A percentile compares a stretch with the other conserved stretches of the same genome.
phyloP scores from a whole-genome alignment of 2,888 invertebrate genomes.

The Charanyca ferruginea region DNA sequence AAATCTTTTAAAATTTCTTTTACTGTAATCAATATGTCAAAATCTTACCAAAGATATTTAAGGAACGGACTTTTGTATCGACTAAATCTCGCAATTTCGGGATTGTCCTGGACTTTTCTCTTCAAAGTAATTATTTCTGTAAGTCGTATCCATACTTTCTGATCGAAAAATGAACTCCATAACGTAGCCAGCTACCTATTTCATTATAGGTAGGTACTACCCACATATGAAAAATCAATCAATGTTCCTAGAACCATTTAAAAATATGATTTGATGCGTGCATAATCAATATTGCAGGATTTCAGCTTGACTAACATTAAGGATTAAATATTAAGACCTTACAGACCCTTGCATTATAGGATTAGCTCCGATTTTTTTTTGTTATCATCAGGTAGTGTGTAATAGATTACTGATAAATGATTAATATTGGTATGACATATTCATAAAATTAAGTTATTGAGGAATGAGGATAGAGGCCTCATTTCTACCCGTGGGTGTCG shows the following conservation, averaged over 20 bases:
- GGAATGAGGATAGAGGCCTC: no score
- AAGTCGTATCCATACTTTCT: no score
- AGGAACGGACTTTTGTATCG: no score
- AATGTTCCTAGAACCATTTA: constrained; percentile 24
- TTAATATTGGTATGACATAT: constrained; percentile 11
- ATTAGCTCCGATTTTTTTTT: constrained; percentile 46
- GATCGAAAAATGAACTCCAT: no score
- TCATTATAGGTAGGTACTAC: constrained; percentile 24
- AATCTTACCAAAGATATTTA: no score
- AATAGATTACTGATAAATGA: constrained; percentile 25
- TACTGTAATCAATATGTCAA: no score
- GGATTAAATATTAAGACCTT: constrained; percentile 24
- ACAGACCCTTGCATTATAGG: constrained; percentile 26
- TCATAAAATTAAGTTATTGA: not conserved
- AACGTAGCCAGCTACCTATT: constrained; percentile 16
- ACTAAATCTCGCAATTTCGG: no score
- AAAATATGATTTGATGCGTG: constrained; percentile 30
- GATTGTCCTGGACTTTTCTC: no score
- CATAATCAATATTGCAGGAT: constrained; percentile 24
- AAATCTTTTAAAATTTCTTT: no score
- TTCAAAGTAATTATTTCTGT: no score
- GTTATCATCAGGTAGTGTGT: constrained; percentile 10
- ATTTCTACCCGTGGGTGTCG: no score
- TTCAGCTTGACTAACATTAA: constrained; percentile 10
- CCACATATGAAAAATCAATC: constrained; percentile 25